Conservation (phyloP, 2,113 vertebrate genomes). For the Grammomys surdaster region DNA sequence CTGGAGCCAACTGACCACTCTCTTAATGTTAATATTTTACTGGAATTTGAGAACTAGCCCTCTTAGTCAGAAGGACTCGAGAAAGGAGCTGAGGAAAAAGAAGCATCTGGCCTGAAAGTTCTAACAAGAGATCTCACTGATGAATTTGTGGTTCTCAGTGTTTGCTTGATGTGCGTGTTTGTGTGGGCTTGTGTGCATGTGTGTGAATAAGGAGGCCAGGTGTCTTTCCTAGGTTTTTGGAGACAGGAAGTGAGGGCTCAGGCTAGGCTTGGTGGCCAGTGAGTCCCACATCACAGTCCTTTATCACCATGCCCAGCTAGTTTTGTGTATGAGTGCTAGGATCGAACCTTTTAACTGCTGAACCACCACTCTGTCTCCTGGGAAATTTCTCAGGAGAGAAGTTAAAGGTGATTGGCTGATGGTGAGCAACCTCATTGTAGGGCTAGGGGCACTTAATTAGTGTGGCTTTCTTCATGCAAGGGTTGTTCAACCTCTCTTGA, state of each 20-base stretch:
- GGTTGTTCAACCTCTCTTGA: not conserved
- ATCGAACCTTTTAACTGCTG: not conserved
- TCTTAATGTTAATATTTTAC: constrained; percentile 30
- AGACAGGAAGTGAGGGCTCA: not conserved
- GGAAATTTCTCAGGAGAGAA: not conserved
- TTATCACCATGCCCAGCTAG: not conserved
- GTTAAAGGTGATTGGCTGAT: not conserved
- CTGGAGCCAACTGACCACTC: constrained; percentile 42
- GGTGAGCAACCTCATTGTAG: not conserved
- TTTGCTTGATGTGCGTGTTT: not conserved
- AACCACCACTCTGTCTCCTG: not conserved
- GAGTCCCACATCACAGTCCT: not conserved
- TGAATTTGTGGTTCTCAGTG: not conserved
- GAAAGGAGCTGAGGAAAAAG: not conserved
- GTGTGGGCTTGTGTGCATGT: not conserved
- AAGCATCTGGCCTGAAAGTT: not conserved
- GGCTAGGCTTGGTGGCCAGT: not conserved
- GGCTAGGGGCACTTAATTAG: not conserved
- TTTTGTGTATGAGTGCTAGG: not conserved
- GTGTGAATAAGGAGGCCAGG: not conserved
- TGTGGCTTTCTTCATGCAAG: not conserved
- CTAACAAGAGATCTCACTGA: not conserved
- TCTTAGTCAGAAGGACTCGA: constrained; percentile 49
- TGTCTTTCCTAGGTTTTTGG: not conserved
- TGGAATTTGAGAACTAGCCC: not conserved